Evolutionary conservation across 2,797 vertebrate genomes (phyloP).

Genomic region (Sebastes iracundus): DNA sequence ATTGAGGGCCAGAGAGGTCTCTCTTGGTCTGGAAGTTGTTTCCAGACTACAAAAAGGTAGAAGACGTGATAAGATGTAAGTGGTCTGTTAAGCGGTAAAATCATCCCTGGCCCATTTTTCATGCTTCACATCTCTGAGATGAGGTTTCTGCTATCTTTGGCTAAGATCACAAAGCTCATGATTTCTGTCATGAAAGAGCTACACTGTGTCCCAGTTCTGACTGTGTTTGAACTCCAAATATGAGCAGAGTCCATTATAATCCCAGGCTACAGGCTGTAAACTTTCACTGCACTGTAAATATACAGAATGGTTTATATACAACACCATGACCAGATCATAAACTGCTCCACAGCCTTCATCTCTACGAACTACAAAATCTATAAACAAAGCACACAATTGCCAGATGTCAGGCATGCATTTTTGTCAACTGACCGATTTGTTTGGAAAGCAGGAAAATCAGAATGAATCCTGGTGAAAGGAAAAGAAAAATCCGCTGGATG

Average conservation of each 20-base stretch:
- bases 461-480: slow-evolving; percentile 29
- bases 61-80: slow-evolving; percentile 38
- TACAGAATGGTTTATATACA: slow-evolving; percentile 54
- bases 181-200: slow-evolving; percentile 25
- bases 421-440: slow-evolving; percentile 26
- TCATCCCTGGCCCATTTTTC: slow-evolving; percentile 22
- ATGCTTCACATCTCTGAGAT: slow-evolving; percentile 29
- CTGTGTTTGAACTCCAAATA: slow-evolving; percentile 45
- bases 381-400: slow-evolving; percentile 41
- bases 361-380: slow-evolving; percentile 23
- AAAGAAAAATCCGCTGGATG: slow-evolving; percentile 22
- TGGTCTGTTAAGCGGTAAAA: slow-evolving; percentile 24
- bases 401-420: slow-evolving; percentile 51
- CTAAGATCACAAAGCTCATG: slow-evolving; percentile 6
- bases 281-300: slow-evolving; percentile 65
- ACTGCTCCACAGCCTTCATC: slow-evolving; percentile 10
- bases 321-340: slow-evolving; percentile 35
- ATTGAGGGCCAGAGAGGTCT: not conserved
- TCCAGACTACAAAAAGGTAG: slow-evolving; percentile 50
- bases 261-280: slow-evolving; percentile 35
- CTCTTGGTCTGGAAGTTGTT: slow-evolving; percentile 47
- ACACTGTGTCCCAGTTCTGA: slow-evolving; percentile 18
- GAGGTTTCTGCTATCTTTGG: slow-evolving; percentile 18
- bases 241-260: slow-evolving; percentile 11
- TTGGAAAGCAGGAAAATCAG: slow-evolving; percentile 37